Base-by-base conservation (phyloP, 2,888 invertebrate species). In the Cephonodes hylas region DNA sequence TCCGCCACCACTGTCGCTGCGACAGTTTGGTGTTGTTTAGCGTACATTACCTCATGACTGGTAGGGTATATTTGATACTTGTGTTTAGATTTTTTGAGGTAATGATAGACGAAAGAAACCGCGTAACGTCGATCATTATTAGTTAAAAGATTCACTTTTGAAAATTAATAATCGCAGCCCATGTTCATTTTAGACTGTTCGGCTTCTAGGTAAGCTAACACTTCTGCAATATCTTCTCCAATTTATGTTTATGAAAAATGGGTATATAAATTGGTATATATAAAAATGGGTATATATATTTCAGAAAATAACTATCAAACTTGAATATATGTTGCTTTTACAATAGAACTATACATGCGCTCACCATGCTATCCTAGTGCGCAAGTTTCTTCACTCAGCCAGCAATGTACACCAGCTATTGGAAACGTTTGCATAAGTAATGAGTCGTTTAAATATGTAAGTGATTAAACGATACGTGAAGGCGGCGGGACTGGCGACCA, bases 391-490 rank as follows among this genome's bases (percentile, higher is more conserved):
- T 15, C 27, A 22, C 13, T 1, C 15, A 53, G 25, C 27, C 53
- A 18, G 18, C 31, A 53, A 53, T 53, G 53, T 31, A 53, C 10
- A 53, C 7, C 10, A 31, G 3, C 2, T 15, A 27, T 31, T 1
- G 4, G 27, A 53, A 27, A 10, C 1, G 8, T 4, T 27, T 53
- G 18, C 27, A 78, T 74, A 81, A 77, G 83, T 76, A 83, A 82
- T 81, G 79, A 80, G 78, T 77, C 67, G 78, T 79, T 89, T 75
- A 74, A 84, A 82, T 84, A 89, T 90, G 85, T 83, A 87, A 79
- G 78, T 86, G 90, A 89, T 89, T 88, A 89, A 89, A 85, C 83
- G 87, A 67, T 67, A 79, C 80, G 75, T 79, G 78, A 77, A 73
- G 68, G 70, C 64, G 67, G 65, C 64, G 66, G 58, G 46, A 60